Percentiles rank a stretch among this genome's conserved stretches.
Evolutionary conservation across 2,888 invertebrate genomes (phyloP).

Genomic region (Acheta domesticus): DNA sequence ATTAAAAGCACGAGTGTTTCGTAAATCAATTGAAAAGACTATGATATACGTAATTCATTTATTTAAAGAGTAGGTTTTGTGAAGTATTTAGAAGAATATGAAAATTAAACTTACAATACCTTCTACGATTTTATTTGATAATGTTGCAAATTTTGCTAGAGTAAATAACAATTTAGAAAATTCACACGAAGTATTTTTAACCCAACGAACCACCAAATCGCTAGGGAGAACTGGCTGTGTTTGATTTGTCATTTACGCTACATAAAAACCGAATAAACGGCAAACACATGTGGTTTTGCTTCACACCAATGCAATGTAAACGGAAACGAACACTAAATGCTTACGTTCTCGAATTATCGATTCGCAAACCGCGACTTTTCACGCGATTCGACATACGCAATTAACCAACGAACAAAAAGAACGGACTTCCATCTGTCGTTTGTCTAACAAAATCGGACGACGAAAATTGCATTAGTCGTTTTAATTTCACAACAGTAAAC

Average conservation of each 20-base stretch:
- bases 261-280: conserved; percentile 5
- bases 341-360: neutral
- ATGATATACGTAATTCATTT: too few species aligned
- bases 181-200: neutral
- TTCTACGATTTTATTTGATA: too few species aligned
- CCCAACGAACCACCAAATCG: neutral
- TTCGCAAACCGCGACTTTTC: conserved; percentile 4
- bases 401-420: neutral
- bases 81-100: too few species aligned
- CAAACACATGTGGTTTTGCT: neutral
- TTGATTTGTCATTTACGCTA: conserved; percentile 7
- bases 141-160: too few species aligned
- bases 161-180: too few species aligned
- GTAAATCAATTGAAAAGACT: too few species aligned
- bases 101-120: too few species aligned
- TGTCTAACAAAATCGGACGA: too few species aligned
- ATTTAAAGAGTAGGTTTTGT: too few species aligned
- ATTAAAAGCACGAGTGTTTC: too few species aligned
- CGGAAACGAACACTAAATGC: neutral
- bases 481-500: neutral
- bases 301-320: conserved; percentile 18
- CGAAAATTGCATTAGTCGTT: neutral
- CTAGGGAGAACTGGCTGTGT: neutral
- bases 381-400: conserved; percentile 18
- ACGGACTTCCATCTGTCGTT: too few species aligned